phyloP scores from a whole-genome alignment of 2,797 vertebrate genomes.

The Staurois parvus region DNA sequence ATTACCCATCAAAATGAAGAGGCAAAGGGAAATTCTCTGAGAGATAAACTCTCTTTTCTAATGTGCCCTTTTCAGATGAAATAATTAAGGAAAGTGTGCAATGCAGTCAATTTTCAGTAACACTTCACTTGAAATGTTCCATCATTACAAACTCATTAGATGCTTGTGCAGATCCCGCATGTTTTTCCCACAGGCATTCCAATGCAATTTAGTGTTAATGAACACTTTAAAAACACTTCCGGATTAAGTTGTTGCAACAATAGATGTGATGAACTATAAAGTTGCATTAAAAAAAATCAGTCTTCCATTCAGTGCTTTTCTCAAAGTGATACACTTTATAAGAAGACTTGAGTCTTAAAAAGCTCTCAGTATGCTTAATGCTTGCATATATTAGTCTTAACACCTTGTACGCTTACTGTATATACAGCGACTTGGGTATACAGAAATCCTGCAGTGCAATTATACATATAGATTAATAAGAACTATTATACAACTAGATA shows the following conservation, averaged over 20 bases:
- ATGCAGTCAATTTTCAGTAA: constrained; percentile 62
- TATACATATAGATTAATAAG: background rate
- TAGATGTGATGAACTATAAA: constrained; percentile 56
- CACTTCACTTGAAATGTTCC: constrained; percentile 61
- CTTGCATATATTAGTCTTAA: background rate
- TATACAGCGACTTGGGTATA: background rate
- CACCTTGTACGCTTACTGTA: background rate
- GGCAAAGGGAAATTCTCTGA: constrained; percentile 53
- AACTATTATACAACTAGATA: background rate
- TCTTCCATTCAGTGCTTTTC: constrained; percentile 19
- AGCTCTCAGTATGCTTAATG: background rate
- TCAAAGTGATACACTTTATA: background rate
- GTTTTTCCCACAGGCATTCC: constrained; percentile 60
- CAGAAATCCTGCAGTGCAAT: background rate
- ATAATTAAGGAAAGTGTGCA: constrained; percentile 62
- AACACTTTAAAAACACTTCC: constrained; percentile 59
- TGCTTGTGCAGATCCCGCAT: constrained; percentile 53
- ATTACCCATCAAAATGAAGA: constrained; percentile 59
- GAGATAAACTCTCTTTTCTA: constrained; percentile 60
- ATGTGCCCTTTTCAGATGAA: constrained; percentile 62
- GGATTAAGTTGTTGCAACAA: constrained; percentile 61
- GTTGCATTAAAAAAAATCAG: constrained; percentile 47
- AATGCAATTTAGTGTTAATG: constrained; percentile 58
- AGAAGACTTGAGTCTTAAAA: background rate
- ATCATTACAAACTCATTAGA: constrained; percentile 62